A percentile compares a stretch with the other conserved stretches of the same genome.
Evolutionary conservation across 2,113 vertebrate species (phyloP).

Genomic region (Bufo gargarizans): DNA sequence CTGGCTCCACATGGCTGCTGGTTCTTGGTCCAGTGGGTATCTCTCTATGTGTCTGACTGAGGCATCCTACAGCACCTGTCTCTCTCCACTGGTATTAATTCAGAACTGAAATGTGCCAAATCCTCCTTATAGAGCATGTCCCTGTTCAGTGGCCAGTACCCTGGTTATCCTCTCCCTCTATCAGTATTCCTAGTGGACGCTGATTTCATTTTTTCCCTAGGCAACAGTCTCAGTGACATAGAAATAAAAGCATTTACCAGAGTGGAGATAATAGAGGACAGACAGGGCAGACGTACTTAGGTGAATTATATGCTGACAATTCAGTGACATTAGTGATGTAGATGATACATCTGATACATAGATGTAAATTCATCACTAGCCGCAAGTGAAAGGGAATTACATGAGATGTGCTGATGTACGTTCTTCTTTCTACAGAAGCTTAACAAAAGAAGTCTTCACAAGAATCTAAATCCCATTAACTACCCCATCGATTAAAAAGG

Average conservation of each 20-base stretch:
- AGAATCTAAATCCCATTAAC: conserved; percentile 37
- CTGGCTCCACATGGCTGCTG: background rate
- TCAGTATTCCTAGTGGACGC: conserved; percentile 66
- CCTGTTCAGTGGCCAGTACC: background rate
- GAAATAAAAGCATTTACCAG: conserved; percentile 71
- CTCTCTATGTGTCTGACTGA: background rate
- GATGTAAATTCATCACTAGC: conserved; percentile 78
- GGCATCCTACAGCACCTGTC: background rate
- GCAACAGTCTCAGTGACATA: conserved; percentile 58
- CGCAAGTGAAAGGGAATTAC: conserved; percentile 74
- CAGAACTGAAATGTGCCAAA: background rate
- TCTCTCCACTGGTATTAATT: background rate
- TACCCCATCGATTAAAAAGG: conserved; percentile 16
- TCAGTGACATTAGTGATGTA: conserved; percentile 79
- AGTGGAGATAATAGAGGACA: conserved; percentile 74
- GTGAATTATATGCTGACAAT: conserved; percentile 79
- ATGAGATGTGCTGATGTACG: conserved; percentile 71
- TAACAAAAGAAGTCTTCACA: conserved; percentile 10
- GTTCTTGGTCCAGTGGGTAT: too few relatives aligned
- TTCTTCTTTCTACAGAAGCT: conserved; percentile 64
- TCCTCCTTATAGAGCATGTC: background rate
- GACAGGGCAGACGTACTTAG: conserved; percentile 77
- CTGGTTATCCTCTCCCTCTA: background rate
- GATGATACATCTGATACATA: conserved; percentile 78
- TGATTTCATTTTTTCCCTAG: conserved; percentile 31